Evolutionary conservation across 2,797 vertebrate genomes (phyloP), one percentile per base, ranked within the genome.

Genomic region (Coranthus polyacanthus): DNA sequence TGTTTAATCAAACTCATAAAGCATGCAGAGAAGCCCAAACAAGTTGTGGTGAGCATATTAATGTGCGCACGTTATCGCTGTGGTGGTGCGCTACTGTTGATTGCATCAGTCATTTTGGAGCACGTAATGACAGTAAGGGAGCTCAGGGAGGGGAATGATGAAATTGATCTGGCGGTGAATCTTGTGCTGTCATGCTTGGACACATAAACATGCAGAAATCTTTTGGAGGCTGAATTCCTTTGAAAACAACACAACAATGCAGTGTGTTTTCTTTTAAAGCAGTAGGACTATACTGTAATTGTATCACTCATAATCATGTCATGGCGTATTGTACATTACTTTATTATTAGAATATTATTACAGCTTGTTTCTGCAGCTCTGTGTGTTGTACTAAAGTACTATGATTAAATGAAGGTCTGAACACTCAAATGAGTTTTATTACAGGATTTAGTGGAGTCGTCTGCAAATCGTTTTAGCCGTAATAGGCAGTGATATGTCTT

Each of bases 1-100:
- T 89, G 88, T 90, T 92, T 89, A 92, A 93, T 93, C 90, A 91
- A 90, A 87, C 77, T 80, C 85, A 75, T 91, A 83, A 87, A 80
- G 75, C 82, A 71, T 83, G 65, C 72, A 72, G 78, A 77, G 63
- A 79, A 79, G 75, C 49, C 79, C 82, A 81, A 88, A 88, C 86
- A 87, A 81, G 81, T 78, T 70, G 59, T 15, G 70, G 64, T 56
- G 72, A 80, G 87, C 79, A 87, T 85, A 88, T 82, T 88, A 88
- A 90, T 88, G 80, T 37, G 75, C 46, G 1, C 12, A 24, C 59
- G 37, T 77, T 75, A 64, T 76, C 58, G n/a, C n/a, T n/a, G n/a
- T n/a, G n/a, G n/a, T n/a, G n/a, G n/a, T n/a, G n/a, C n/a, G n/a
- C n/a, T n/a, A n/a, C n/a, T n/a, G 79, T 77, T 84, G 77, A 83